Base-by-base conservation (phyloP, 2,888 invertebrate species). In the Flexamia atlantica region DNA sequence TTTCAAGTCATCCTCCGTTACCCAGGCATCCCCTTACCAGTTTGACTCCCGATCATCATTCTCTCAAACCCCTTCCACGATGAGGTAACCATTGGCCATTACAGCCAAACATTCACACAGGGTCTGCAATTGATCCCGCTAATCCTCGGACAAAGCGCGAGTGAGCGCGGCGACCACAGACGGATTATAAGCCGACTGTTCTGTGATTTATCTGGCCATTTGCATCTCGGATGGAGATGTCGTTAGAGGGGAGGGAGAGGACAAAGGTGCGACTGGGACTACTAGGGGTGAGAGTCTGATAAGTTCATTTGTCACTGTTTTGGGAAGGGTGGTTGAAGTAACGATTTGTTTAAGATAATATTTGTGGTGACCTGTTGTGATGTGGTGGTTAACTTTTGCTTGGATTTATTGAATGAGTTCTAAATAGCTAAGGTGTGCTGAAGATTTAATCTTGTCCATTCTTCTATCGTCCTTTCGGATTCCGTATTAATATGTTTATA, bases 121-220 rank as follows among this genome's bases (percentile, higher is more conserved):
- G 46, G 7, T 46, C 46, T 17, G 12, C 46, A 46, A 70, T 70
- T 70, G 40, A 70, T 70, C 70, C 23, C 70, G 20, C 40, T 70
- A 70, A 70, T 70, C 40, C 70, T 12, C 40, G 40, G 32, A 70
- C 70, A 70, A 40, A 20, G 23, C 70, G 40, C 20, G 70, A 70
- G 70, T 70, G 70, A 70, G 70, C 70, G 40, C 2, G 25, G 70
- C 70, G 70, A 70, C 70, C 70, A n/a, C 70, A 70, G 20, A 70
- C 20, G 70, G 70, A 70, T 70, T 70, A 70, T 70, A 36, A 70
- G 40, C 70, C 20, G 70, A 3, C 40, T 68, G n/a, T 20, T 40
- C 9, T 9, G 20, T 70, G 70, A 70, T 70, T 70, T 70, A 70
- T 70, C 40, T 70, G 7, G 10, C 1, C 10, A 70, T 70, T 70